phyloP scores from a whole-genome alignment of 2,113 vertebrate genomes.

The Otolemur garnettii region DNA sequence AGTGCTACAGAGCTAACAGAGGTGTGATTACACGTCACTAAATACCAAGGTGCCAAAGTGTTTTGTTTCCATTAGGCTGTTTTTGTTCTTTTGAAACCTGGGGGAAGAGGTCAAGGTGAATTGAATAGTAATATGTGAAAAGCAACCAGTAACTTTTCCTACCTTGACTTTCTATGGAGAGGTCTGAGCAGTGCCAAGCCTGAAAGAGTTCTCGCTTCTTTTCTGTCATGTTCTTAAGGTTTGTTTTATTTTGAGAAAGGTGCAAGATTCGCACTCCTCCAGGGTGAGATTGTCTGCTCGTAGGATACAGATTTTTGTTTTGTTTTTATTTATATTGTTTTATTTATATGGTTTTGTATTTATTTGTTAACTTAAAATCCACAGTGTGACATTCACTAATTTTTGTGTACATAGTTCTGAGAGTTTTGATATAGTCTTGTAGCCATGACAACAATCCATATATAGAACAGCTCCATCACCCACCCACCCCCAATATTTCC shows the following conservation, averaged over 20 bases:
- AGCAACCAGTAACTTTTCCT: not conserved
- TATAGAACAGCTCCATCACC: not conserved
- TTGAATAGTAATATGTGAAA: not conserved
- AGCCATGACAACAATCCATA: not conserved
- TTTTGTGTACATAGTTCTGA: not conserved
- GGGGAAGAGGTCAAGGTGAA: not conserved
- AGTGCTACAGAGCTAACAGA: not conserved
- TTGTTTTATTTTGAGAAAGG: slow-evolving; percentile 37
- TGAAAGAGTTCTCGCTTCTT: not conserved
- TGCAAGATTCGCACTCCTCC: not conserved
- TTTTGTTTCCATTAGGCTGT: slow-evolving; percentile 1
- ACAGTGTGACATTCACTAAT: not conserved
- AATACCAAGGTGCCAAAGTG: not conserved
- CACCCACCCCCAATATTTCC: not conserved
- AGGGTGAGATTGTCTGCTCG: not conserved
- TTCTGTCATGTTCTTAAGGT: not conserved
- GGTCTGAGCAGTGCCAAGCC: not conserved
- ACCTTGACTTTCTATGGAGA: not conserved
- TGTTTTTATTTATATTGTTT: not conserved
- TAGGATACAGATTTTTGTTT: not conserved
- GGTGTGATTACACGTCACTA: not conserved
- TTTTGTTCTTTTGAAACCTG: slow-evolving; percentile 16
- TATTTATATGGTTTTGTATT: too few relatives aligned
- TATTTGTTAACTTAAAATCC: not conserved
- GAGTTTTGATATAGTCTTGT: not conserved